Base-by-base conservation (phyloP, 2,888 invertebrate genomes). In the Drosophila mayaguana region DNA sequence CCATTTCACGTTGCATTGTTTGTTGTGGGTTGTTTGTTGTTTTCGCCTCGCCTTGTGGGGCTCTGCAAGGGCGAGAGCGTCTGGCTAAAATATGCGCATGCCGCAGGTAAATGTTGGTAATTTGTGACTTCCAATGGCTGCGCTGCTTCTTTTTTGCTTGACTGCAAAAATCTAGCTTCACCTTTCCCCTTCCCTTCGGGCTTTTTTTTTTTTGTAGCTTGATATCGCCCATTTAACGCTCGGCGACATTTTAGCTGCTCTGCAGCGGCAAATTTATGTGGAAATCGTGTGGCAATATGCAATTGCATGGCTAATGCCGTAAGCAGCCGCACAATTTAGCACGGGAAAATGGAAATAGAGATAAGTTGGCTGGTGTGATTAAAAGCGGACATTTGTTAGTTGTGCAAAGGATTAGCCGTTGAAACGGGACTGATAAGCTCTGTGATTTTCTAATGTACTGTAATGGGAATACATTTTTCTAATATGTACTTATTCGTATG, bases 101-200 rank as follows among this genome's bases (percentile, higher is more conserved):
- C 81, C 69, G 72, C 74, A 80, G 81, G 79, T 75, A 78, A 86
- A 83, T 86, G 83, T 76, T 72, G 83, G 87, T 81, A 88, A 83
- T 84, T 84, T 84, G 83, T 75, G 89, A 78, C 79, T 79, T 46
- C 62, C 64, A 78, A 75, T 80, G 66, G 67, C 20, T 20, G 28
- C 60, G 56, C 51, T 54, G 67, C 55, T 42, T 20, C 54, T 32
- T 53, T 66, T 66, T 25, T 65, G 64, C 65, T 53, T 65, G 61
- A 63, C 20, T 34, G 81, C 66, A 51, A 46, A 61, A 59, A 64
- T 56, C 50, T 51, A 51, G 57, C 34, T 28, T 28, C 28, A 28
- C 28, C 28, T 8, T 28, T 28, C 28, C 28, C 8, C 0, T 8
- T 28, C 2, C 7, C 28, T 7, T 7, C n/a, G 16, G 56, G 14